Conservation (phyloP, 1,140 invertebrate genomes). For the Ips typographus region DNA sequence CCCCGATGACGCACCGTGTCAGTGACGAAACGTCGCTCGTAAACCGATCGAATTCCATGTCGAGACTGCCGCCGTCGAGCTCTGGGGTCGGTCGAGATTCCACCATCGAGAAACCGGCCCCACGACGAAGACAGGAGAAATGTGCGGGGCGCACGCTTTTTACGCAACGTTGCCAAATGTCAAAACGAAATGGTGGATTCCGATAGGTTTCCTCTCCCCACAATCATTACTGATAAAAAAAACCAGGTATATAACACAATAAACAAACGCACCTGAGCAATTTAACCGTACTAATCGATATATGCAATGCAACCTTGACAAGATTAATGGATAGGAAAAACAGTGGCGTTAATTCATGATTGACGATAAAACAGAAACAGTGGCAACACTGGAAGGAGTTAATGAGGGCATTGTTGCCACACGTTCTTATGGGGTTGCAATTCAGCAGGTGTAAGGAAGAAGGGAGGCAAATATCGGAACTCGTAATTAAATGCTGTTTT, state of each 20-base stretch:
- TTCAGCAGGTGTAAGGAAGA: constrained; percentile 36
- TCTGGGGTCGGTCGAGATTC: background rate
- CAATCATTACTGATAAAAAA: too few species aligned
- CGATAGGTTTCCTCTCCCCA: background rate
- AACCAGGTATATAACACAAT: too few species aligned
- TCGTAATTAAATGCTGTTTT: constrained; percentile 24
- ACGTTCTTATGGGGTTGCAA: constrained; percentile 26
- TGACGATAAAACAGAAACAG: background rate
- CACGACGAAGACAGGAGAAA: constrained; percentile 8
- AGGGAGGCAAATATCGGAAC: constrained; percentile 28
- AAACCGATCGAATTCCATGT: background rate
- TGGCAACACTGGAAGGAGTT: constrained; percentile 12
- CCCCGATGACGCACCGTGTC: background rate
- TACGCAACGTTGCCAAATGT: constrained; percentile 7
- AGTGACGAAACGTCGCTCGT: background rate
- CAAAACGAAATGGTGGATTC: background rate
- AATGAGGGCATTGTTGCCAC: constrained; percentile 33
- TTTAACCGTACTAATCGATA: too few species aligned
- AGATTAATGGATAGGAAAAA: too few species aligned
- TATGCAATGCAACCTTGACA: too few species aligned
- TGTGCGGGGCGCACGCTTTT: constrained; percentile 19
- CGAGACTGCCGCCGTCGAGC: background rate
- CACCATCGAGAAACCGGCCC: background rate
- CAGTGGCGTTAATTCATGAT: too few species aligned
- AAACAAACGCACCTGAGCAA: too few species aligned